Conservation (phyloP, 2,797 vertebrate genomes). For the Anguilla obscura region DNA sequence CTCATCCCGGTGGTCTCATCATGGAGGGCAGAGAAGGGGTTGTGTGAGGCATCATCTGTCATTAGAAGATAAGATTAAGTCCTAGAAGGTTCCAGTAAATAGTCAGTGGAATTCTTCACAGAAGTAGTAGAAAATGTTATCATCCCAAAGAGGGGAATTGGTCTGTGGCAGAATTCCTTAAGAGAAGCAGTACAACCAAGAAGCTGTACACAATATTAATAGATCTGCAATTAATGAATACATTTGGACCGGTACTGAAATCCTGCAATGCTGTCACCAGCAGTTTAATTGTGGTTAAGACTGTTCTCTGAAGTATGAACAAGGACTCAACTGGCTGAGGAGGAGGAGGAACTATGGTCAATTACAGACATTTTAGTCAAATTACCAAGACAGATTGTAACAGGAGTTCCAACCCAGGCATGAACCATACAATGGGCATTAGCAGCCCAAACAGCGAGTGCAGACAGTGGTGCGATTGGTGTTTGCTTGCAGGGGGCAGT, state of each 20-base stretch:
- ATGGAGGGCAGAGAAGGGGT: slow-evolving; percentile 45
- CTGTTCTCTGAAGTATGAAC: background rate
- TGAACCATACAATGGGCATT: too few species aligned
- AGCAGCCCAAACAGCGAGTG: background rate
- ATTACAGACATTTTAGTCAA: background rate
- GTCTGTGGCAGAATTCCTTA: background rate
- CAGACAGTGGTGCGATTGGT: background rate
- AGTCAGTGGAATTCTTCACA: background rate
- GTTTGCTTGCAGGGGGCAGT: background rate
- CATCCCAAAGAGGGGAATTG: background rate
- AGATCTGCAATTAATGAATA: background rate
- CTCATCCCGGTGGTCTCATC: slow-evolving; percentile 65
- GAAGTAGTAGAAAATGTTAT: background rate
- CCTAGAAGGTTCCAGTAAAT: background rate
- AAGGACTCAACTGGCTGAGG: background rate
- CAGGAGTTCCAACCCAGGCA: too few species aligned
- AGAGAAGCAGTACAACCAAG: background rate
- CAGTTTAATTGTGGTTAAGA: background rate
- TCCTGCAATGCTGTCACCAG: background rate
- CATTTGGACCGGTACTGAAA: background rate
- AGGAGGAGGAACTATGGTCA: background rate
- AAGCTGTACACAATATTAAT: background rate
- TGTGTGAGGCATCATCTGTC: slow-evolving; percentile 53
- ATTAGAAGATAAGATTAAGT: background rate
- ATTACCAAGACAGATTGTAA: background rate